Percentiles rank a stretch among this genome's conserved stretches.
These are phyloP conservation scores for Trachymyrmex cornetzi DNA, from an alignment of 1,140 invertebrate genomes.

Conservation along the genomic window DNA sequence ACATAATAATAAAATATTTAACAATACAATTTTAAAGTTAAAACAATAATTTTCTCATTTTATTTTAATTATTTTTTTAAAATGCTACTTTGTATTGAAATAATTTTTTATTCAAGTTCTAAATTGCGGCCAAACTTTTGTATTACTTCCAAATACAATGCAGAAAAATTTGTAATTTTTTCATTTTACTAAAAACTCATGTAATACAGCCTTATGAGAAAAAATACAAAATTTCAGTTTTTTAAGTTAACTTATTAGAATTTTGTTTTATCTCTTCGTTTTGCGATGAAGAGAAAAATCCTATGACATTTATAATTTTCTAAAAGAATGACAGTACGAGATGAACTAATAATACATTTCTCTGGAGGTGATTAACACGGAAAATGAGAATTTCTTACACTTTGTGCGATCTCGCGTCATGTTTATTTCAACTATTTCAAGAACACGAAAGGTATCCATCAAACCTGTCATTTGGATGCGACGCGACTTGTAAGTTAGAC, in stretches of 20 bases:
- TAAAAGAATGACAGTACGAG: neutral
- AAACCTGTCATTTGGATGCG: neutral
- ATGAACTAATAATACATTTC: neutral
- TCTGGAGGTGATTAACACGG: neutral
- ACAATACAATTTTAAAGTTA: too few relatives aligned
- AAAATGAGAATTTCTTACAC: constrained; percentile 1
- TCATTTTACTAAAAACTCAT: too few relatives aligned
- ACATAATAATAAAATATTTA: too few relatives aligned
- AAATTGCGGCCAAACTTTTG: too few relatives aligned
- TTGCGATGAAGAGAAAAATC: neutral
- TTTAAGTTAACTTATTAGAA: neutral
- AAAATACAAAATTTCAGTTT: neutral
- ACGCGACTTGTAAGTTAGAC: neutral
- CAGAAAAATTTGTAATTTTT: too few relatives aligned
- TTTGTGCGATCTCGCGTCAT: neutral
- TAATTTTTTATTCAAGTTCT: too few relatives aligned
- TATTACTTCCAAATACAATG: too few relatives aligned
- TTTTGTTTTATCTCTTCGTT: neutral
- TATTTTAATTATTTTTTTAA: too few relatives aligned
- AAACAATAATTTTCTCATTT: too few relatives aligned
- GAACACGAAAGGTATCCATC: neutral
- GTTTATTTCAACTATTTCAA: neutral
- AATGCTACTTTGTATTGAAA: too few relatives aligned
- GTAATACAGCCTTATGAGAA: neutral
- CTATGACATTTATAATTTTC: neutral